Percentiles rank a stretch among this genome's conserved stretches.
These are phyloP conservation scores for Drosophila erecta DNA, from an alignment of 1,140 invertebrate species.

Conservation along the genomic window DNA sequence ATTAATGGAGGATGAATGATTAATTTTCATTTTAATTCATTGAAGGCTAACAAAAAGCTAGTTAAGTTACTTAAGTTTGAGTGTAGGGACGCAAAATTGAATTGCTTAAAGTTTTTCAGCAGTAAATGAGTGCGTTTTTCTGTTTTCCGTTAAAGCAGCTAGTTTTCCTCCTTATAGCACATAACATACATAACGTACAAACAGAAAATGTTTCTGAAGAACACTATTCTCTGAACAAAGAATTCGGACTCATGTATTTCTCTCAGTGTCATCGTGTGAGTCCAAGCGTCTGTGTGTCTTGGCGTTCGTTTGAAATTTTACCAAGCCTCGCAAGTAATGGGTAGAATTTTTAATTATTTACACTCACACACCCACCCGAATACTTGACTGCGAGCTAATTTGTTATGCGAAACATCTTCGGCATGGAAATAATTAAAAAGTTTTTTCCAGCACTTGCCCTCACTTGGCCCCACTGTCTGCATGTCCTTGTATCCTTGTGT, in stretches of 20 bases:
- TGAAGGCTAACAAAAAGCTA: too few relatives aligned
- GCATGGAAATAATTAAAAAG: slow-evolving; percentile 82
- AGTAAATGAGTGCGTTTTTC: too few relatives aligned
- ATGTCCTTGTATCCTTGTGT: neutral
- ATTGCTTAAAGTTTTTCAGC: too few relatives aligned
- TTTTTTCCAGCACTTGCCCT: slow-evolving; percentile 15
- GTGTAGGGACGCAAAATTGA: too few relatives aligned
- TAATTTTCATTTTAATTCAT: too few relatives aligned
- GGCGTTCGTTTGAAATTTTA: slow-evolving; percentile 76
- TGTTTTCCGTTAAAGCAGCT: too few relatives aligned
- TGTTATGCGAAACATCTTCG: slow-evolving; percentile 83
- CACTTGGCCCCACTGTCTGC: neutral
- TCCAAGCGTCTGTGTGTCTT: slow-evolving; percentile 22
- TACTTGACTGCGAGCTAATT: slow-evolving; percentile 68
- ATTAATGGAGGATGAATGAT: too few relatives aligned
- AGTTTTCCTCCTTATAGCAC: too few relatives aligned
- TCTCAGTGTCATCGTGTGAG: slow-evolving; percentile 21
- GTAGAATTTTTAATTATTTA: slow-evolving; percentile 84
- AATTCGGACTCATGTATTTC: neutral
- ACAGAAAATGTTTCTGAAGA: too few relatives aligned
- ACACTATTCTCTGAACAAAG: too few relatives aligned
- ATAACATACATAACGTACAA: too few relatives aligned
- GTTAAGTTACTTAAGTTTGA: too few relatives aligned
- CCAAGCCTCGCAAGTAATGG: slow-evolving; percentile 77
- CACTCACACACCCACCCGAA: slow-evolving; percentile 39